phyloP scores from a whole-genome alignment of 2,888 invertebrate genomes.

The Pogonocherus hispidulus region DNA sequence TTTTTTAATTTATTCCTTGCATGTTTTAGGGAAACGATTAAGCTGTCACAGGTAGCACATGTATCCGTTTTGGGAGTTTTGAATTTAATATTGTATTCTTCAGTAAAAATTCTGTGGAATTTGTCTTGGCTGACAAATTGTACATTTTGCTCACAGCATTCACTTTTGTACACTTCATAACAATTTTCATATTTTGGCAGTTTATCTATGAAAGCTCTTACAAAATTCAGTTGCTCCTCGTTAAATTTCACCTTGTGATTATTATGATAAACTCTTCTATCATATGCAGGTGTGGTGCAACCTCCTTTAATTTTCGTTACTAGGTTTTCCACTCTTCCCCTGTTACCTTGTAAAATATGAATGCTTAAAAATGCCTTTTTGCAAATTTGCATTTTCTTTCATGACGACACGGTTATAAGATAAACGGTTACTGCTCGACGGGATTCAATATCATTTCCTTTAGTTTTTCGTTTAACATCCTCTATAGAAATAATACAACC shows the following conservation, averaged over 20 bases:
- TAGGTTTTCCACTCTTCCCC: constrained; percentile 21
- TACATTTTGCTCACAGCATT: neutral
- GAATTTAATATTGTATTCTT: neutral
- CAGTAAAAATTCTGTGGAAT: neutral
- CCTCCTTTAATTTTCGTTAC: constrained; percentile 12
- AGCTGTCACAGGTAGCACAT: neutral
- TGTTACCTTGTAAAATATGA: constrained; percentile 16
- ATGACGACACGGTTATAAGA: too few relatives aligned
- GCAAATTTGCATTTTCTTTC: constrained; percentile 1
- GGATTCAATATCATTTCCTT: constrained; percentile 4
- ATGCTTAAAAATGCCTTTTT: constrained; percentile 23
- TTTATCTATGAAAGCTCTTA: constrained; percentile 30
- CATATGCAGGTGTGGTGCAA: constrained; percentile 1
- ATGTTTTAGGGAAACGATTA: neutral
- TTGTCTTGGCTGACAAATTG: neutral
- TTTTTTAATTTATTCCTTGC: neutral
- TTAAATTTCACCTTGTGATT: constrained; percentile 30
- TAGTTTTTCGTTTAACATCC: neutral
- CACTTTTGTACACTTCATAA: neutral
- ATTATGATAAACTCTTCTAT: constrained; percentile 25
- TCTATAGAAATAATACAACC: constrained; percentile 12
- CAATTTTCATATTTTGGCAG: constrained; percentile 35
- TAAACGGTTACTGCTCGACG: constrained; percentile 8
- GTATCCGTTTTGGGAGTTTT: neutral
- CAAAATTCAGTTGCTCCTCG: constrained; percentile 11